phyloP scores from a whole-genome alignment of 2,797 vertebrate species.

The Alectoris magna region DNA sequence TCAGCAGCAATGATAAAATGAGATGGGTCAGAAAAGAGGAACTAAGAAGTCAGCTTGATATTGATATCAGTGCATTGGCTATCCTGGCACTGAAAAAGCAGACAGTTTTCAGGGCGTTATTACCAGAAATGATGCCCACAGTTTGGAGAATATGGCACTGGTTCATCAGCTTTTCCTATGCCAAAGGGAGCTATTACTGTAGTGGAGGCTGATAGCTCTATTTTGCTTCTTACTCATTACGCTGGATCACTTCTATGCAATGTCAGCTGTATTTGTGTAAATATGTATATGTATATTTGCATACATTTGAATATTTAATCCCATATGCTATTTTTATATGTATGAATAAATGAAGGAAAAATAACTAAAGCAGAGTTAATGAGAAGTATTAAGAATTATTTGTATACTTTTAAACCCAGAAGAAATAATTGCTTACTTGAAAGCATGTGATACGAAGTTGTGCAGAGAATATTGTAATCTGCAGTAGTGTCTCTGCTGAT shows the following conservation, averaged over 20 bases:
- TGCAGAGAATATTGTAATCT: neutral
- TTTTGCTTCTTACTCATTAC: conserved; percentile 25
- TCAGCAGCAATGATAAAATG: neutral
- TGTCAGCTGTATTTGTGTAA: conserved; percentile 35
- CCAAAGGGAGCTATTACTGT: neutral
- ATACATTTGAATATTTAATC: conserved; percentile 48
- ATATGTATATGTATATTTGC: conserved; percentile 25
- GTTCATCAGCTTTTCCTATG: neutral
- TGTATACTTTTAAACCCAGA: neutral
- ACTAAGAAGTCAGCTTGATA: neutral
- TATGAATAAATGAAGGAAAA: conserved; percentile 22
- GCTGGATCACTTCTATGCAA: neutral
- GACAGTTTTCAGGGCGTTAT: neutral
- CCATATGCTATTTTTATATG: neutral
- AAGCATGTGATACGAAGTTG: neutral
- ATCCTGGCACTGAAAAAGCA: neutral
- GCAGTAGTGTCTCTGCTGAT: neutral
- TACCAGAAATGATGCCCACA: neutral
- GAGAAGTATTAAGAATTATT: neutral
- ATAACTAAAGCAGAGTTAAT: neutral
- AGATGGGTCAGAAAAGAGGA: neutral
- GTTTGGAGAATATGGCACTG: neutral
- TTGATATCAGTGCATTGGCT: neutral
- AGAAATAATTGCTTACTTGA: conserved; percentile 12
- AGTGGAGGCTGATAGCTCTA: neutral